phyloP scores from a whole-genome alignment of 2,113 vertebrate species.

The Cairina moschata region DNA sequence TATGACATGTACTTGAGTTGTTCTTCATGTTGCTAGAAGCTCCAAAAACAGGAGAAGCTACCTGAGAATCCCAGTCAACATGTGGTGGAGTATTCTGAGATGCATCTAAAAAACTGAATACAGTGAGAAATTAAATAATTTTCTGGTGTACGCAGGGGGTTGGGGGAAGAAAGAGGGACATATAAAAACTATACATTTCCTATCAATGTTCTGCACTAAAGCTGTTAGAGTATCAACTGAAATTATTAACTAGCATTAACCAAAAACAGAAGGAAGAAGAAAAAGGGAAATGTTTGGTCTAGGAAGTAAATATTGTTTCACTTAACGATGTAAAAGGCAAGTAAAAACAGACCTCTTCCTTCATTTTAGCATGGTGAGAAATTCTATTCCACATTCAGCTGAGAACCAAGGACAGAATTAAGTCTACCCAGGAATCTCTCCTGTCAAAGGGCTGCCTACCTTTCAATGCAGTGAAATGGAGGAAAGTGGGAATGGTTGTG shows the following conservation, averaged over 20 bases:
- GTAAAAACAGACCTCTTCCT: neutral
- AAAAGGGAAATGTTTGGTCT: neutral
- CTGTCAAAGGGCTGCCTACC: neutral
- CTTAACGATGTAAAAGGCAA: neutral
- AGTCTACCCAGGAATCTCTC: neutral
- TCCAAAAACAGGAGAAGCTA: slow-evolving; percentile 81
- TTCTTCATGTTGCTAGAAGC: slow-evolving; percentile 65
- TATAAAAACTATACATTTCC: neutral
- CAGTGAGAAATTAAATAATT: slow-evolving; percentile 15
- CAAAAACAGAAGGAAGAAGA: neutral
- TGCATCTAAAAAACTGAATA: slow-evolving; percentile 77
- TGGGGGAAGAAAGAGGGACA: neutral
- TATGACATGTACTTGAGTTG: slow-evolving; percentile 68
- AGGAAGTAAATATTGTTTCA: neutral
- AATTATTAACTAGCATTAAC: neutral
- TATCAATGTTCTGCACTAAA: neutral
- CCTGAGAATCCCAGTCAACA: slow-evolving; percentile 64
- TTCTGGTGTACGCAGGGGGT: neutral
- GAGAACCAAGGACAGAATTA: neutral
- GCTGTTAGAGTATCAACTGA: neutral
- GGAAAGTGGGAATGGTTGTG: neutral
- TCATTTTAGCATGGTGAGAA: neutral
- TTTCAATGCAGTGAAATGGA: neutral
- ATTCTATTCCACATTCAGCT: neutral
- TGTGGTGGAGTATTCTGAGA: slow-evolving; percentile 56